Base-by-base conservation (phyloP, 92 coral and sea anemone genomes). In the Bergia sp. region DNA sequence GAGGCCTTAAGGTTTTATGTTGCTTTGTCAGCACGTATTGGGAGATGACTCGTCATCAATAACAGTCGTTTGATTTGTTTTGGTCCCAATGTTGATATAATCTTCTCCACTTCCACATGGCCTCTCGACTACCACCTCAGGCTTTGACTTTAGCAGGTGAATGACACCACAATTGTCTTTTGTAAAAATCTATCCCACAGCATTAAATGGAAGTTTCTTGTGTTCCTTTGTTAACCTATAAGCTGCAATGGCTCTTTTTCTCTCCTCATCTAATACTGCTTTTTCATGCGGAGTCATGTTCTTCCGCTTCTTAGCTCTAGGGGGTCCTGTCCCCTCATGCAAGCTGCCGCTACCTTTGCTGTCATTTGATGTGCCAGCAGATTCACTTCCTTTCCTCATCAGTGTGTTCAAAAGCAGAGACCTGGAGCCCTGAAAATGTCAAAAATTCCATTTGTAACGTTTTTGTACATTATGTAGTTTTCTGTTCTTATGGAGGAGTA, bases 231-330 rank as follows among this genome's bases (percentile, higher is more conserved):
- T 36, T 75, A 80, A 13, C 47, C 96, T 93, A 82, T 95, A 95
- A 1, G 95, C 92, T 57, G 88, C 86, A 67, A 95, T 95, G 45
- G 88, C 96, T 37, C 92, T 88, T 72, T 92, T 90, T 78, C 98
- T 92, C 73, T 93, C 98, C 88, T 92, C 90, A 86, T 95, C 98
- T 53, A 94, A 82, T 41, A 45, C 66, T 21, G 85, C 92, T 12
- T 90, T 94, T 67, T 97, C 98, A 45, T 82, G 71, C 23, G 91
- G 88, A 37, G 96, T 85, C 99, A 97, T 97, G 69, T 95, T 93
- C 89, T 96, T 97, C 58, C 98, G 91, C 89, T 89, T 94, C 88
- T 94, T 97, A 72, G 90, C 65, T 76, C 94, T 96, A 13, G 86
- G 90, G 18, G 87, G 76, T 2, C 77, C 89, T 7, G 81, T 36